Evolutionary conservation across 2,888 invertebrate species (phyloP).

Genomic region (Brassicogethes aeneus): DNA sequence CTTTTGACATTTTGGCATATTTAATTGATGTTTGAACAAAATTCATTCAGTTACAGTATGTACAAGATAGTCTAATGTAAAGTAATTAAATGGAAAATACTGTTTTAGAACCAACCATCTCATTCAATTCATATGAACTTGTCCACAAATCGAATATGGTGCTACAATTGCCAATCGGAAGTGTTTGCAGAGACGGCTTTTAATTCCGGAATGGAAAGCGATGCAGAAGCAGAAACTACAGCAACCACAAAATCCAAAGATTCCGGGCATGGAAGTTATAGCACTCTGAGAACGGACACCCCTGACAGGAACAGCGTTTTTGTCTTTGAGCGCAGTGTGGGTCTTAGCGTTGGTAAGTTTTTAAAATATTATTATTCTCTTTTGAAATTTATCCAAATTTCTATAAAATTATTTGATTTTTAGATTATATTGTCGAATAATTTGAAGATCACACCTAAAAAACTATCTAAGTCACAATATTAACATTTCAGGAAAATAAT

Average conservation of each 20-base stretch:
- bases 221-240: constrained; percentile 24
- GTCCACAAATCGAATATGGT: constrained; percentile 79
- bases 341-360: constrained; percentile 26
- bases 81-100: too few relatives aligned
- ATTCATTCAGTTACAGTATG: too few relatives aligned
- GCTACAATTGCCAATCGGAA: constrained; percentile 77
- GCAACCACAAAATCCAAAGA: constrained; percentile 21
- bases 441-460: too few relatives aligned
- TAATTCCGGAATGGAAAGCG: constrained; percentile 22
- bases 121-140: constrained; percentile 82
- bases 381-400: too few relatives aligned
- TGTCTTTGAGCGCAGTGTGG: constrained; percentile 23
- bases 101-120: constrained; percentile 47
- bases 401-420: too few relatives aligned
- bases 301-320: constrained; percentile 17
- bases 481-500: too few relatives aligned
- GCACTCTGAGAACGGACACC: constrained; percentile 27
- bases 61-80: too few relatives aligned
- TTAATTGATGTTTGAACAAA: too few relatives aligned
- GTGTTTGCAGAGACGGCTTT: constrained; percentile 48
- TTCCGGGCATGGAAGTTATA: constrained; percentile 34
- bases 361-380: background rate
- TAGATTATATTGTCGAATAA: too few relatives aligned
- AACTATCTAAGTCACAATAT: too few relatives aligned
- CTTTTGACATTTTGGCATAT: too few relatives aligned